Conservation (phyloP, 2,113 vertebrate species). For the Mastomys natalensis region DNA sequence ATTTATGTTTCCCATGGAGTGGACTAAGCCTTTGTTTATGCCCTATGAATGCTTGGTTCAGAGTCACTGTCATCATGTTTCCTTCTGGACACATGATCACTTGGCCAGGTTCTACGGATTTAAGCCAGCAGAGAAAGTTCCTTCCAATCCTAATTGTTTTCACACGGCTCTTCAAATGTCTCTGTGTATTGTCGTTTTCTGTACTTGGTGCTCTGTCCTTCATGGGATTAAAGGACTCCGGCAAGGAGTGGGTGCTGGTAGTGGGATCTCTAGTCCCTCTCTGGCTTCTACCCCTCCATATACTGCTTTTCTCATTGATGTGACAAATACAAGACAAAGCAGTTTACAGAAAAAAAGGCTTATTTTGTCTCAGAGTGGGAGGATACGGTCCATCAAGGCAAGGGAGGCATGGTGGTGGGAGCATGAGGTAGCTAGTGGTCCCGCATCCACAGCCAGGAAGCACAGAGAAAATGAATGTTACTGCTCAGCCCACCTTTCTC, state of each 20-base stretch:
- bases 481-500: not conserved
- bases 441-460: not conserved
- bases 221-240: accelerated
- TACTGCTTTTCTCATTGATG: not conserved
- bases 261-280: not conserved
- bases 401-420: too few relatives aligned
- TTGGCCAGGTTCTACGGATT: slow-evolving; percentile 62
- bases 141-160: slow-evolving; percentile 69
- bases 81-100: slow-evolving; percentile 42
- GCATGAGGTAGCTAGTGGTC: not conserved
- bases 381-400: not conserved
- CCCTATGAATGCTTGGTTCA: slow-evolving; percentile 59
- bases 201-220: not conserved
- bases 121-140: slow-evolving; percentile 57
- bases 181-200: slow-evolving; percentile 24
- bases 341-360: not conserved
- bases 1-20: slow-evolving; percentile 75
- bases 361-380: not conserved
- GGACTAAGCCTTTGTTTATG: slow-evolving; percentile 74
- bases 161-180: slow-evolving; percentile 45
- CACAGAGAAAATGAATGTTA: not conserved
- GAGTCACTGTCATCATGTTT: slow-evolving; percentile 64
- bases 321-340: not conserved
- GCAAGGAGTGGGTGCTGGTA: not conserved
- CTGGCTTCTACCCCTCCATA: not conserved